These are phyloP conservation scores for Apogon talboti DNA, from an alignment of 2,797 vertebrate species.

Conservation along the genomic window DNA sequence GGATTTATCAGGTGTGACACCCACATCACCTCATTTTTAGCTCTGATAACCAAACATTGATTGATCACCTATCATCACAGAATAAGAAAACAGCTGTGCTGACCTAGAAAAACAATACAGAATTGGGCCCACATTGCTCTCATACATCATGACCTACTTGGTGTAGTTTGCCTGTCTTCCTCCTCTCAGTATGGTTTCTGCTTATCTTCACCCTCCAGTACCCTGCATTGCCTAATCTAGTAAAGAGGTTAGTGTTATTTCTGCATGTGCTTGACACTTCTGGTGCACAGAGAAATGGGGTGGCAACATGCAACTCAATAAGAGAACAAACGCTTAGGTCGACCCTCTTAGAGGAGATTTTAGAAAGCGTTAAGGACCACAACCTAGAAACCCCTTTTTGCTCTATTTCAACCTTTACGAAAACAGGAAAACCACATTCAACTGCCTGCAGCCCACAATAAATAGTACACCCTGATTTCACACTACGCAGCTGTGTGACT, in stretches of 20 bases:
- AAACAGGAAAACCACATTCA: slow-evolving; percentile 87
- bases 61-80: slow-evolving; percentile 68
- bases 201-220: slow-evolving; percentile 70
- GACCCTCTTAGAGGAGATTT: slow-evolving; percentile 61
- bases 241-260: slow-evolving; percentile 75
- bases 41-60: slow-evolving; percentile 63
- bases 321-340: slow-evolving; percentile 66
- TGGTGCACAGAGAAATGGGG: slow-evolving; percentile 67
- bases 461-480: slow-evolving; percentile 79
- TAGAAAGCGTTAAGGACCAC: slow-evolving; percentile 71
- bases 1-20: slow-evolving; percentile 40
- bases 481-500: slow-evolving; percentile 66
- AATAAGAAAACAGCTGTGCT: slow-evolving; percentile 67
- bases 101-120: slow-evolving; percentile 82
- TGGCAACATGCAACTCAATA: slow-evolving; percentile 41
- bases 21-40: slow-evolving; percentile 47
- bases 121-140: slow-evolving; percentile 64
- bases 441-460: slow-evolving; percentile 80
- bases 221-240: slow-evolving; percentile 63
- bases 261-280: slow-evolving; percentile 69
- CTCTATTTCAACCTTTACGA: slow-evolving; percentile 69
- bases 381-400: slow-evolving; percentile 87
- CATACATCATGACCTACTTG: slow-evolving; percentile 84
- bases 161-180: slow-evolving; percentile 76
- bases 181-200: slow-evolving; percentile 67